Percentiles rank a stretch among this genome's conserved stretches.
These are phyloP conservation scores for Cylloceria caligata DNA, from an alignment of 2,888 invertebrate species.

Conservation along the genomic window DNA sequence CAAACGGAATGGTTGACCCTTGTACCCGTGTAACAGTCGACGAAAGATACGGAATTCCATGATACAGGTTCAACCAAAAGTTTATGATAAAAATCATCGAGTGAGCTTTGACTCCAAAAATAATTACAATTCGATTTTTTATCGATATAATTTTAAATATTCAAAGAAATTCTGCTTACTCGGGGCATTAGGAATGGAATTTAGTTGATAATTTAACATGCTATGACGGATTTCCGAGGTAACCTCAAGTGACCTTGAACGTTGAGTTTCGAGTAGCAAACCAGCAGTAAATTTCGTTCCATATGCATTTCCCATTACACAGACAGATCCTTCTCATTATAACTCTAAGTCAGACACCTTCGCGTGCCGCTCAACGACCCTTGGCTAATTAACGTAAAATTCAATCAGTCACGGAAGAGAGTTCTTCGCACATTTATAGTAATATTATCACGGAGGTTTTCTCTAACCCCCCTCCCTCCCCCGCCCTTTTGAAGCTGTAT, in stretches of 20 bases:
- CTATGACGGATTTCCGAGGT: constrained; percentile 40
- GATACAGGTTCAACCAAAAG: too few species aligned
- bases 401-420: constrained; percentile 78
- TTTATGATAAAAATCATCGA: too few species aligned
- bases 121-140: not conserved
- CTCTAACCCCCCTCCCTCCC: too few species aligned
- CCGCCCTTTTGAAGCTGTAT: not conserved
- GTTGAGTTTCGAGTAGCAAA: constrained; percentile 48
- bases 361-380: constrained; percentile 80
- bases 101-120: too few species aligned
- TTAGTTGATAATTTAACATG: constrained; percentile 22
- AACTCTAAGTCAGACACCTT: constrained; percentile 69
- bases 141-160: not conserved
- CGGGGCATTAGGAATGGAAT: constrained; percentile 22
- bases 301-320: constrained; percentile 72
- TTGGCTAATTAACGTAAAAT: constrained; percentile 82
- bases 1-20: too few species aligned
- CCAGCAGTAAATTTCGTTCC: constrained; percentile 65
- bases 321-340: constrained; percentile 69
- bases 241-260: constrained; percentile 32
- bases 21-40: too few species aligned
- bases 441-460: constrained; percentile 39
- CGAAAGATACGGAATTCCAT: too few species aligned
- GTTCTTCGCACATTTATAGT: constrained; percentile 60
- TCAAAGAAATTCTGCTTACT: constrained; percentile 7